phyloP scores from a whole-genome alignment of 2,888 invertebrate species.

The Caradrina clavipalpis region DNA sequence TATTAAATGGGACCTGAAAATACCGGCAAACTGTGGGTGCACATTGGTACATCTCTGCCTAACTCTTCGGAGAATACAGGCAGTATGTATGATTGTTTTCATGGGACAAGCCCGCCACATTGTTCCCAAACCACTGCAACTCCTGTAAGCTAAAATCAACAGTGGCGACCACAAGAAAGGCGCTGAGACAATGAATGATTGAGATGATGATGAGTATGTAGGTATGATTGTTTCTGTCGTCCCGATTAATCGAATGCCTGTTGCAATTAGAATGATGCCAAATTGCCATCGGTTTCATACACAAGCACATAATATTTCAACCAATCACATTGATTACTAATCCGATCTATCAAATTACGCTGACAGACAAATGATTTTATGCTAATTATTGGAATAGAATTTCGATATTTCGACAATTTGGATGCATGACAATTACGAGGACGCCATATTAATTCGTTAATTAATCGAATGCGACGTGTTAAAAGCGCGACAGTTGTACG shows the following conservation, averaged over 20 bases:
- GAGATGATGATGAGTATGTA: too few species aligned
- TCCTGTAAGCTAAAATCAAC: too few species aligned
- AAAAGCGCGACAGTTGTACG: background rate
- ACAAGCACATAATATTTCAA: constrained; percentile 21
- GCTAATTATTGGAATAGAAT: constrained; percentile 39
- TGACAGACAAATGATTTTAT: constrained; percentile 39
- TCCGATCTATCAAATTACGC: constrained; percentile 47
- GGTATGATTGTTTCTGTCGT: background rate
- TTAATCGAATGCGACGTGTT: background rate
- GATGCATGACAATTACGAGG: constrained; percentile 13
- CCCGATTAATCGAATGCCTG: background rate
- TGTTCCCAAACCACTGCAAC: too few species aligned
- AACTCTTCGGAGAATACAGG: too few species aligned
- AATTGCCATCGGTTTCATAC: constrained; percentile 6
- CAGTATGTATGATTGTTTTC: too few species aligned
- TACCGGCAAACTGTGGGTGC: too few species aligned
- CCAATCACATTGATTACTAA: constrained; percentile 36
- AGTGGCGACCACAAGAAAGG: too few species aligned
- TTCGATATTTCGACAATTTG: constrained; percentile 15
- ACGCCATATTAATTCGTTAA: constrained; percentile 12
- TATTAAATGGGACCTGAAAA: too few species aligned
- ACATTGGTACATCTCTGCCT: too few species aligned
- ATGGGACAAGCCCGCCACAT: too few species aligned
- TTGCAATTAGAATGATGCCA: constrained; percentile 18
- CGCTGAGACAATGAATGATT: too few species aligned